These are phyloP conservation scores for Danio tinwini DNA, from an alignment of 2,797 vertebrate genomes.

Conservation along the genomic window DNA sequence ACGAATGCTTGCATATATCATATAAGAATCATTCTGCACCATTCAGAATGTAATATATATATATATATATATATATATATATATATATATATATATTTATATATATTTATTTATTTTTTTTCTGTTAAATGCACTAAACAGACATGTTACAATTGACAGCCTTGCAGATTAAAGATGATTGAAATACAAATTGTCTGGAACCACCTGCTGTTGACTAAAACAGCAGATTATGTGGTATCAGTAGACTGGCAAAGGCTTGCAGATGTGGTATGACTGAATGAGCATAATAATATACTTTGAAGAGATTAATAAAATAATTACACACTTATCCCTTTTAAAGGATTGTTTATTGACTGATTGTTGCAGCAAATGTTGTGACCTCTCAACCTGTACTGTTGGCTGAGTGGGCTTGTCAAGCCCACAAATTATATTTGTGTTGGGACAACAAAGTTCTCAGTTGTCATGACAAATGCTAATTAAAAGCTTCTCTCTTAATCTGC, in stretches of 20 bases:
- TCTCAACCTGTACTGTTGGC: slow-evolving; percentile 3
- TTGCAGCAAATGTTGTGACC: background rate
- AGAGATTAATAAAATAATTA: too few relatives aligned
- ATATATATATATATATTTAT: too few relatives aligned
- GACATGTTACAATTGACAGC: background rate
- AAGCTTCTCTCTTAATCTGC: background rate
- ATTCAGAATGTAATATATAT: too few relatives aligned
- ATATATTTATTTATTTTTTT: background rate
- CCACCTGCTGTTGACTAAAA: background rate
- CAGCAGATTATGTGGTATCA: background rate
- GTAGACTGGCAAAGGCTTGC: background rate
- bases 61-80: too few relatives aligned
- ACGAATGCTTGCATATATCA: too few relatives aligned
- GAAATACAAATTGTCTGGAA: background rate
- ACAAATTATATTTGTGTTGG: slow-evolving; percentile 25
- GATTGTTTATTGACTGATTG: too few relatives aligned
- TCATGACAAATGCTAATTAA: slow-evolving; percentile 23
- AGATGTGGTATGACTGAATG: background rate
- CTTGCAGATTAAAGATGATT: too few relatives aligned
- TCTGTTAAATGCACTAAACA: background rate
- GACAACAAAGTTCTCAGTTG: slow-evolving; percentile 25
- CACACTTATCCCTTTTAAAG: too few relatives aligned
- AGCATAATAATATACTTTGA: background rate
- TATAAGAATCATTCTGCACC: too few relatives aligned
- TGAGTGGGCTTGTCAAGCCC: slow-evolving; percentile 18